Conservation (phyloP, 2,113 vertebrate genomes). For the Etheostoma spectabile region DNA sequence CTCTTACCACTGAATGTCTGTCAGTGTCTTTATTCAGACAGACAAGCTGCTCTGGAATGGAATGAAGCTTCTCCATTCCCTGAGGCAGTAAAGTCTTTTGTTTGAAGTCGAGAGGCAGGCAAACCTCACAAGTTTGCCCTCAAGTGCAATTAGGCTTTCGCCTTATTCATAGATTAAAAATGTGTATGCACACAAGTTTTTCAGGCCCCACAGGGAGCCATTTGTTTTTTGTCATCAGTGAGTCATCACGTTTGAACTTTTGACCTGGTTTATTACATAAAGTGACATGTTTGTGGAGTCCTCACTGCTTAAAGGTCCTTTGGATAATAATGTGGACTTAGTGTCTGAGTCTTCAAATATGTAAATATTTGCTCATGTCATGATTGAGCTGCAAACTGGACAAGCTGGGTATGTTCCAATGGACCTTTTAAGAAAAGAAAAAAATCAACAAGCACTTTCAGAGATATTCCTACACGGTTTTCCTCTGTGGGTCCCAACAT, state of each 20-base stretch:
- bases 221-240: neutral
- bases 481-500: neutral
- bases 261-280: neutral
- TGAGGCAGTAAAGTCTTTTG: constrained; percentile 1
- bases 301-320: neutral
- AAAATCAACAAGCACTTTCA: neutral
- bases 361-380: neutral
- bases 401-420: neutral
- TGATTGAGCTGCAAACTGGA: neutral
- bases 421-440: neutral
- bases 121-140: neutral
- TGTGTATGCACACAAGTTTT: neutral
- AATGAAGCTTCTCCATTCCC: constrained; percentile 27
- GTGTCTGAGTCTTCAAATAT: neutral
- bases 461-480: neutral
- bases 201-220: neutral
- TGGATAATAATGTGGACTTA: neutral
- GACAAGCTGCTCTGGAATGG: constrained; percentile 33
- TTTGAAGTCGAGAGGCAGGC: constrained; percentile 9
- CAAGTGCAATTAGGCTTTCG: neutral
- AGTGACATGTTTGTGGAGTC: neutral
- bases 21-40: constrained; percentile 48
- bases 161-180: neutral
- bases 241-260: neutral
- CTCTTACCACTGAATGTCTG: constrained; percentile 40